Conservation (phyloP, 2,797 vertebrate genomes). For the Clarias fuscus region DNA sequence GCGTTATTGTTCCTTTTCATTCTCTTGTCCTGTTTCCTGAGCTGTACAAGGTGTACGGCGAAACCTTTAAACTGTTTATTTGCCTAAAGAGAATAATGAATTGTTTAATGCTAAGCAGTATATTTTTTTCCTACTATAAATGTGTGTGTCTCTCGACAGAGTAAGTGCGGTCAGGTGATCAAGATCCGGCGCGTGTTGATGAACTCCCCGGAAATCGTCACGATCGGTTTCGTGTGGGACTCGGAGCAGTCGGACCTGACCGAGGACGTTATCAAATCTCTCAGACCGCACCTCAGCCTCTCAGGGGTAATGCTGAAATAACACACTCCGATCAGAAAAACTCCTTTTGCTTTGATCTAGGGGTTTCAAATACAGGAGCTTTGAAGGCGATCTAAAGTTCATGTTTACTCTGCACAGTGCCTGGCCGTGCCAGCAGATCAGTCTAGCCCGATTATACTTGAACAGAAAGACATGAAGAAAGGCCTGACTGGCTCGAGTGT, state of each 20-base stretch:
- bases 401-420: conserved; percentile 21
- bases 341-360: background rate
- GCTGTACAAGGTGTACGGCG: background rate
- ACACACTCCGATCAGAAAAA: background rate
- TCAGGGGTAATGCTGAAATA: conserved; percentile 78
- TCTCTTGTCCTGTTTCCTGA: background rate
- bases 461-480: background rate
- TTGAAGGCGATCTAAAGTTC: conserved; percentile 25
- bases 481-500: conserved; percentile 35
- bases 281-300: conserved; percentile 87
- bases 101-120: background rate
- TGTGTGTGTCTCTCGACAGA: conserved; percentile 68
- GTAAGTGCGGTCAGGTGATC: conserved; percentile 94
- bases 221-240: conserved; percentile 97
- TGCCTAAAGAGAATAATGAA: background rate
- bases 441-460: conserved; percentile 39
- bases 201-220: conserved; percentile 98
- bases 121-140: background rate
- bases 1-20: background rate
- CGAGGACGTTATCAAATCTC: conserved; percentile 86
- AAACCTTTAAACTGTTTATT: background rate
- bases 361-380: background rate
- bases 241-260: conserved; percentile 95
- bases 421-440: conserved; percentile 33
- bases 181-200: conserved; percentile 93